Conservation (phyloP, 2,888 invertebrate species). For the Caenorhabditis sulstoni region DNA sequence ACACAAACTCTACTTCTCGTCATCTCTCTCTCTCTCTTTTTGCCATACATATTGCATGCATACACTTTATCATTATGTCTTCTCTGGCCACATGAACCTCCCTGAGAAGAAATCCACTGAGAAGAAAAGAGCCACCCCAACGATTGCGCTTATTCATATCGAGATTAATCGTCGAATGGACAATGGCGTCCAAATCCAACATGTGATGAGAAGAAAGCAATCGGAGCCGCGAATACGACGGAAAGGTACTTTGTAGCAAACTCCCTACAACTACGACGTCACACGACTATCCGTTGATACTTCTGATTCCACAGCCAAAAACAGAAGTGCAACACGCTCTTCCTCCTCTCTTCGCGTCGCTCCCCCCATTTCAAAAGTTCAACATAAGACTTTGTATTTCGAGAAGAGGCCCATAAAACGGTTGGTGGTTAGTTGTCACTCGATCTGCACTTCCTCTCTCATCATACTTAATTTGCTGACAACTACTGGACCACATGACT, state of each 20-base stretch:
- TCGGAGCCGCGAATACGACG: neutral
- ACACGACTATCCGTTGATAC: neutral
- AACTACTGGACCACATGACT: conserved; percentile 29
- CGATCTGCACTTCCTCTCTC: conserved; percentile 57
- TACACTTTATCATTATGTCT: conserved; percentile 13
- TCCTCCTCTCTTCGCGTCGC: neutral
- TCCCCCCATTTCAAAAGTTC: neutral
- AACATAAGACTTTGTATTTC: too few species aligned
- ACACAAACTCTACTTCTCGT: conserved; percentile 1
- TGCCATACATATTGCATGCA: conserved; percentile 6
- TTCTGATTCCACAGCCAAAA: neutral
- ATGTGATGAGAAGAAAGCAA: conserved; percentile 19
- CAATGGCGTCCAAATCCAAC: conserved; percentile 21
- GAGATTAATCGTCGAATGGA: conserved; percentile 21
- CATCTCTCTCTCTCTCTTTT: neutral
- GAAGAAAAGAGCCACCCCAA: neutral
- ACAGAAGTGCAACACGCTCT: conserved; percentile 13
- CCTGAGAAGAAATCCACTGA: neutral
- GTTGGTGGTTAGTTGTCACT: conserved; percentile 50
- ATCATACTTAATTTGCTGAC: conserved; percentile 58
- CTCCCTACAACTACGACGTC: neutral
- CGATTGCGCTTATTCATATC: conserved; percentile 12
- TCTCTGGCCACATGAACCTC: neutral
- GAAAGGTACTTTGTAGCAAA: conserved; percentile 2
- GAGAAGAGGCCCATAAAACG: conserved; percentile 11